Conservation (phyloP, 2,888 invertebrate genomes). For the Onchidella celtica region DNA sequence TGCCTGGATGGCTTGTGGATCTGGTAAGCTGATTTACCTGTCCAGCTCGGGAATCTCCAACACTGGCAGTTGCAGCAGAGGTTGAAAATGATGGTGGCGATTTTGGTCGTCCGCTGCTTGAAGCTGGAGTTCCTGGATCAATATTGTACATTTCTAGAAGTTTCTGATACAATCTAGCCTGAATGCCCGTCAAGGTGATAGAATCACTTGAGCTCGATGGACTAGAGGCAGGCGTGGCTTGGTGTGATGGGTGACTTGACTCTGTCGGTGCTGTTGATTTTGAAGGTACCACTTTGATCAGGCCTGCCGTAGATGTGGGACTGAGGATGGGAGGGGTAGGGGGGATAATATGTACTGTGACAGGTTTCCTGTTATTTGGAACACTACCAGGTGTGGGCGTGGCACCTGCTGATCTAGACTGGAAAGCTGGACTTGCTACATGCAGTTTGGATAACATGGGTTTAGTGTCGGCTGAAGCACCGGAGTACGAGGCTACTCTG, state of each 20-base stretch:
- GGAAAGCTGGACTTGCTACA: too few relatives aligned
- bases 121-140: background rate
- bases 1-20: background rate
- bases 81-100: constrained; percentile 1
- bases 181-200: constrained; percentile 33
- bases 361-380: constrained; percentile 13
- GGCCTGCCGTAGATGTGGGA: background rate
- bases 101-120: background rate
- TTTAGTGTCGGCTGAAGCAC: background rate
- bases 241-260: background rate
- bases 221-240: background rate
- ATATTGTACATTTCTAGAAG: constrained; percentile 46
- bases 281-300: background rate
- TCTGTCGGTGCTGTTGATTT: background rate
- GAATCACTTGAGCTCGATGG: constrained; percentile 9
- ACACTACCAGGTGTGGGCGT: too few relatives aligned
- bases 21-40: background rate
- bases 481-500: too few relatives aligned
- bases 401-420: too few relatives aligned
- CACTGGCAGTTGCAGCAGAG: background rate
- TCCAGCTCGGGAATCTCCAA: background rate
- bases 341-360: background rate
- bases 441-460: too few relatives aligned
- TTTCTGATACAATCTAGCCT: constrained; percentile 38
- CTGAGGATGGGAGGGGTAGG: background rate